These are phyloP conservation scores for Crotalus helleri DNA, from an alignment of 2,113 vertebrate species.

Conservation along the genomic window DNA sequence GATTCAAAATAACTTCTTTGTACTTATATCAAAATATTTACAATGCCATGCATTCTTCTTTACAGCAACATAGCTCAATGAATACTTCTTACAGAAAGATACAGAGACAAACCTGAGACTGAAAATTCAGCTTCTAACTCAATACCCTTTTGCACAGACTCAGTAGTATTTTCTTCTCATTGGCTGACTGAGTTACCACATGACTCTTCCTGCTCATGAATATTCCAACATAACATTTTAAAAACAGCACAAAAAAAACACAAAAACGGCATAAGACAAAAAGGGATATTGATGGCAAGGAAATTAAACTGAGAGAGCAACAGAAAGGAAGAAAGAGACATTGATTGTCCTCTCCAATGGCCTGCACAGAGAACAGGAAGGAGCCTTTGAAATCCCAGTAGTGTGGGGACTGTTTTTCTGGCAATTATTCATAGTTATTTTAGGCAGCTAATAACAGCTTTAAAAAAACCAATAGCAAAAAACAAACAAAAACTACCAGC, in stretches of 20 bases:
- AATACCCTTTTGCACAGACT: too few relatives aligned
- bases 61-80: too few relatives aligned
- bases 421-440: not conserved
- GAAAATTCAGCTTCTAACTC: too few relatives aligned
- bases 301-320: not conserved
- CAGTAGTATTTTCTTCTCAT: too few relatives aligned
- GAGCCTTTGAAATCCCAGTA: not conserved
- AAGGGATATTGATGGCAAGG: not conserved
- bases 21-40: too few relatives aligned
- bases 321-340: not conserved
- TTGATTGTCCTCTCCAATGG: not conserved
- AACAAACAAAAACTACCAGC: not conserved
- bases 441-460: not conserved
- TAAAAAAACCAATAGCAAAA: not conserved
- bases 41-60: too few relatives aligned
- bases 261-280: not conserved
- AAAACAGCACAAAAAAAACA: not conserved
- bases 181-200: too few relatives aligned
- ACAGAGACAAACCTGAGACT: too few relatives aligned
- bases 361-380: not conserved
- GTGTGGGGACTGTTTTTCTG: not conserved
- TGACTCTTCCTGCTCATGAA: too few relatives aligned
- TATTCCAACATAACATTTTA: not conserved
- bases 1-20: too few relatives aligned
- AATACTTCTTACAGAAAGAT: too few relatives aligned